Percentiles rank a stretch among this genome's conserved stretches.
Evolutionary conservation across 2,797 vertebrate genomes (phyloP).

Genomic region (Leucoraja ocellata): DNA sequence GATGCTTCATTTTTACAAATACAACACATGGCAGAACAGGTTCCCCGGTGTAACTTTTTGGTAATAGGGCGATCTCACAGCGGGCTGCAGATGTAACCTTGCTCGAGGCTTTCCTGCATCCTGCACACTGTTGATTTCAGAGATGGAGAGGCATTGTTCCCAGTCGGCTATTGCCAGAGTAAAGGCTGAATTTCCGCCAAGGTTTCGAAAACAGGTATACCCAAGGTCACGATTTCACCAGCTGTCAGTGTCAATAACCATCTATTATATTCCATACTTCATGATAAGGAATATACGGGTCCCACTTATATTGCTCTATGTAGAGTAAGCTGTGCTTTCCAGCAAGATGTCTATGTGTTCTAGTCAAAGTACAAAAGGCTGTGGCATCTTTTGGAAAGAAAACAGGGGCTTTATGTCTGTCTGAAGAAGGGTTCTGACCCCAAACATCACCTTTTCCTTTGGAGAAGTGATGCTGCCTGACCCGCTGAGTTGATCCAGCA

Average conservation of each 20-base stretch:
- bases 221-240: not conserved
- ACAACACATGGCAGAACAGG: slow-evolving; percentile 22
- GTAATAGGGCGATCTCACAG: not conserved
- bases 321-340: not conserved
- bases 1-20: not conserved
- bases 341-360: not conserved
- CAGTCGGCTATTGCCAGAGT: not conserved
- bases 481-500: too few relatives aligned
- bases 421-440: too few relatives aligned
- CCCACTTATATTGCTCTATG: not conserved
- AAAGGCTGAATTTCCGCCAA: not conserved
- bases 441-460: too few relatives aligned
- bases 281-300: not conserved
- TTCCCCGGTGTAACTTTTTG: not conserved
- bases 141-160: slow-evolving; percentile 12
- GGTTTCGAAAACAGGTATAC: not conserved
- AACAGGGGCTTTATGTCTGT: not conserved
- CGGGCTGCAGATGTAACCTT: slow-evolving; percentile 7
- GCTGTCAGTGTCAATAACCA: not conserved
- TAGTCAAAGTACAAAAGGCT: not conserved
- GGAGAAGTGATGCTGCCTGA: too few relatives aligned
- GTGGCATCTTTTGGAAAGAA: not conserved
- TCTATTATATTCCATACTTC: not conserved
- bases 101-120: not conserved
- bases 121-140: not conserved